Evolutionary conservation across 2,888 invertebrate genomes (phyloP).

Genomic region (Acleris literana): DNA sequence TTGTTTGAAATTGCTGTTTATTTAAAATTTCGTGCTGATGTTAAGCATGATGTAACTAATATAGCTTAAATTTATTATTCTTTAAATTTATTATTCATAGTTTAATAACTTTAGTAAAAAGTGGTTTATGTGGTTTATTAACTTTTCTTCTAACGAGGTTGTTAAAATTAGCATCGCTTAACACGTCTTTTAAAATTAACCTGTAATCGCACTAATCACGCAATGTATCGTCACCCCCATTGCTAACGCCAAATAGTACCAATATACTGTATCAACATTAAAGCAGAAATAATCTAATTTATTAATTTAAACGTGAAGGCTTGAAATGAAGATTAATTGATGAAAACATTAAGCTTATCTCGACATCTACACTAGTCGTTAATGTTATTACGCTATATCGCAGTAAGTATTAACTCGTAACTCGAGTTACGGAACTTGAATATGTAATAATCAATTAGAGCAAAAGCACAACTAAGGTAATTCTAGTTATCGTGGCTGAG

Average conservation of each 20-base stretch:
- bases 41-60: too few species aligned
- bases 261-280: conserved; percentile 1
- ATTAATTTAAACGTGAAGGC: conserved; percentile 34
- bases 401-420: conserved; percentile 15
- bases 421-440: conserved; percentile 20
- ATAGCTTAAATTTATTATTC: too few species aligned
- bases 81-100: too few species aligned
- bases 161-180: too few species aligned
- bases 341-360: conserved; percentile 43
- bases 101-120: too few species aligned
- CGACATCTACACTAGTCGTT: conserved; percentile 56
- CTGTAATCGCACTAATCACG: background rate
- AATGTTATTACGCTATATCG: conserved; percentile 52
- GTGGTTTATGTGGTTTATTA: too few species aligned
- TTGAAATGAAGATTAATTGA: conserved; percentile 40
- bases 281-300: conserved; percentile 24
- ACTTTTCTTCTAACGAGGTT: too few species aligned
- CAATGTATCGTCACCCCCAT: background rate
- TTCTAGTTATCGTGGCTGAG: background rate
- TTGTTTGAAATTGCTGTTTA: too few species aligned
- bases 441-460: conserved; percentile 25
- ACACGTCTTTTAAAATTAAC: background rate
- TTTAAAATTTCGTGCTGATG: too few species aligned
- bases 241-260: background rate
- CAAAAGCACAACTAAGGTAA: background rate